phyloP scores from a whole-genome alignment of 1,140 invertebrate genomes.

The Conus ventricosus region DNA sequence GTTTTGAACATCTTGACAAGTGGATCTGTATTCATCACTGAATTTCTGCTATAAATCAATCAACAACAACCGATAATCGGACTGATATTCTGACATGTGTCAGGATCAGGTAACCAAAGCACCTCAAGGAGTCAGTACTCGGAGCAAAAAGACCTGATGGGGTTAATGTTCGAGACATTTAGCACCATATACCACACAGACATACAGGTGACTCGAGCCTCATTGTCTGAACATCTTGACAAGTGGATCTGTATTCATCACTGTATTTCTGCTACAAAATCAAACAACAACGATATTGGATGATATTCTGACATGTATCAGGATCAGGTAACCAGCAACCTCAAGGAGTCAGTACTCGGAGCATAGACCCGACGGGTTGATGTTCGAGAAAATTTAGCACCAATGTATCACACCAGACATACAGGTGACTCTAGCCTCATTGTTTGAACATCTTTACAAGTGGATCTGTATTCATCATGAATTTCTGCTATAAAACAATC shows the following conservation, averaged over 20 bases:
- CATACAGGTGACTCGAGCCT: constrained; percentile 4
- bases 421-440: background rate
- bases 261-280: no score
- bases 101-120: background rate
- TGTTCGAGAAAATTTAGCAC: background rate
- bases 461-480: no score
- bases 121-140: background rate
- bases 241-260: no score
- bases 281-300: background rate
- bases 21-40: no score
- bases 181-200: background rate
- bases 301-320: background rate
- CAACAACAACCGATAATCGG: background rate
- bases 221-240: background rate
- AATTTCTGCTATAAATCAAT: no score
- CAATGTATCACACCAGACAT: background rate
- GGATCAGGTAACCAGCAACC: background rate
- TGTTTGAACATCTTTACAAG: no score
- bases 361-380: background rate
- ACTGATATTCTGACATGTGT: no score
- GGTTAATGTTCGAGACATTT: background rate
- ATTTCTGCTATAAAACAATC: no score
- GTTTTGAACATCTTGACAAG: background rate
- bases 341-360: background rate
- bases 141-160: constrained; percentile 1